phyloP scores from a whole-genome alignment of 2,888 invertebrate genomes.

The Minunthozetes semirufus region DNA sequence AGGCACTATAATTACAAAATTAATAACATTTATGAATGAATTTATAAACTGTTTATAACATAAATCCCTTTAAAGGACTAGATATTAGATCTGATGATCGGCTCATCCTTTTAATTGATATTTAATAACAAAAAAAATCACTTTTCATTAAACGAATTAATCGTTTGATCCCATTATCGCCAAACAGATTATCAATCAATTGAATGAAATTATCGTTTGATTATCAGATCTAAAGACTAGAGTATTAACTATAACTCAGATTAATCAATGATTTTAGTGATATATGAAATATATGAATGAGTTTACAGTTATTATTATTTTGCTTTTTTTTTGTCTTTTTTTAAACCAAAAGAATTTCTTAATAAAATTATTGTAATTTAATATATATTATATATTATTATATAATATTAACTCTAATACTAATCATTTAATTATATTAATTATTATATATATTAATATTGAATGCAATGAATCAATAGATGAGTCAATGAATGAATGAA shows the following conservation, averaged over 20 bases:
- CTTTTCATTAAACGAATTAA: not conserved
- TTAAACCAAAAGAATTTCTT: not conserved
- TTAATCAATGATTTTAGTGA: not conserved
- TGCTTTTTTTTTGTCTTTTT: not conserved
- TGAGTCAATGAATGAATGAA: not conserved
- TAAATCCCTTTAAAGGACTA: not conserved
- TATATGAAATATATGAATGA: not conserved
- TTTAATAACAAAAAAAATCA: not conserved
- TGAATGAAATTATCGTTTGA: not conserved
- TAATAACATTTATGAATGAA: not conserved
- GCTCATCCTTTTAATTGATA: not conserved
- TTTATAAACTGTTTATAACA: not conserved
- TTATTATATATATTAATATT: not conserved
- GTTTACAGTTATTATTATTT: not conserved
- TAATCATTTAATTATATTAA: not conserved
- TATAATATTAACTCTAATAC: not conserved
- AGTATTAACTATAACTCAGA: not conserved
- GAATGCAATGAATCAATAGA: not conserved
- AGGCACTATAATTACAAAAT: slow-evolving; percentile 20
- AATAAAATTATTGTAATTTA: not conserved
- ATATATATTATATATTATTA: too few relatives aligned
- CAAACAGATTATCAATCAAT: not conserved
- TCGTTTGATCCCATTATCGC: not conserved
- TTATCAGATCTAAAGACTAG: slow-evolving; percentile 14
- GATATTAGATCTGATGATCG: slow-evolving; percentile 20